Evolutionary conservation across 2,113 vertebrate species (phyloP), one percentile per base, ranked within the genome.

Genomic region (Myotis davidii): DNA sequence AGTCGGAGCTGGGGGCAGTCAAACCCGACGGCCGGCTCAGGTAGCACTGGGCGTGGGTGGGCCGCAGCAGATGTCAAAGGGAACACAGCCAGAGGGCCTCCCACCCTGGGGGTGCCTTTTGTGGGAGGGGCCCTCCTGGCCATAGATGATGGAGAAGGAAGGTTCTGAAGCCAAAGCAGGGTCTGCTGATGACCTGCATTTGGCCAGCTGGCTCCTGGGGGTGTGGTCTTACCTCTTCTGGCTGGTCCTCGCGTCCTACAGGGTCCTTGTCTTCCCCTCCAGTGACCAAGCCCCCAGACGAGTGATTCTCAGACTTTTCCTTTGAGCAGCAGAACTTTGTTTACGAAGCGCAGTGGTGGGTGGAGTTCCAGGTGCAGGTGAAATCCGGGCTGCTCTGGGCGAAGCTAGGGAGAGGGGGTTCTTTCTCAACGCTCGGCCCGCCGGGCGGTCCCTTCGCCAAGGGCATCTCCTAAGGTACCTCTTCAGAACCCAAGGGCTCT

Each of bases 11-110:
- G 96, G 99, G 99, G 32, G 97, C 98, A 0, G 97, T 99, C 65
- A 99, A 99, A 78, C 98, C 98, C 0, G 98, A 99, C 0, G 99
- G 99, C 6, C 99, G 99, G 95, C 98, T 99, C 98, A 99, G 99
- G 99, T 99, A 99, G 99, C 99, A 98, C 97, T 2, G 97, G 95
- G 83, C 50, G 39, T 0, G 0, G 5, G 83, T 10, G 88, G 39
- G 82, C 88, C 1, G 13, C 78, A 70, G 39, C 1, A 5, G 90
- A 42, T 93, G 96, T 93, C 90, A 96, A 96, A 97, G 96, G 98
- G 98, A 98, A 98, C 97, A 94, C 97, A 97, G 97, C 97, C 97
- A 82, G 94, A 73, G 94, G 65, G 74, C 78, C 76, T 77, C 56
- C 48, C 37, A 10, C 39, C 77, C 65, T 45, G 4, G 45, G 34